Evolutionary conservation across 2,888 invertebrate species (phyloP).

Genomic region (Carterocephalus palaemon): DNA sequence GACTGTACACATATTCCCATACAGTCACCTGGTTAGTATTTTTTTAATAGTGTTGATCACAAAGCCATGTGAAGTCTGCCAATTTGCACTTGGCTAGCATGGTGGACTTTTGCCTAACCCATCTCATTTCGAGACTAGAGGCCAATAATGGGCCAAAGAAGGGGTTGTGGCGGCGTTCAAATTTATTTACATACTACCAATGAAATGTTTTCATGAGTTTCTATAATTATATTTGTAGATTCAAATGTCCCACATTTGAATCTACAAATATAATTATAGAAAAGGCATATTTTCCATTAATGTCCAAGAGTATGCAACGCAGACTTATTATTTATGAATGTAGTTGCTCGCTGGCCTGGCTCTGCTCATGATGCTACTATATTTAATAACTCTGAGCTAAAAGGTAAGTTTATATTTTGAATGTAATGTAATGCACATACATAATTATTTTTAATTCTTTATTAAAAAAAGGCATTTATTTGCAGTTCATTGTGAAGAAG

Average conservation of each 20-base stretch:
- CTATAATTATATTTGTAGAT: no score
- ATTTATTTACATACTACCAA: no score
- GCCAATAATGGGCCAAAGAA: neutral
- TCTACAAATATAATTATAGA: no score
- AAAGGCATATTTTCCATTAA: slow-evolving; percentile 17
- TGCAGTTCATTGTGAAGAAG: slow-evolving; percentile 25
- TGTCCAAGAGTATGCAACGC: slow-evolving; percentile 23
- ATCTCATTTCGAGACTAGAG: no score
- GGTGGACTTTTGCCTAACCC: no score
- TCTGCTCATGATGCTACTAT: slow-evolving; percentile 27
- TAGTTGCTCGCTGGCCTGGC: slow-evolving; percentile 25
- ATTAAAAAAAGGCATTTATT: no score
- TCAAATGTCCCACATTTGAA: no score
- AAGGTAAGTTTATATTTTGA: slow-evolving; percentile 9
- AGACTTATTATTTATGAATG: slow-evolving; percentile 20
- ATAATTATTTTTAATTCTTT: neutral
- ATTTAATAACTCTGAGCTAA: slow-evolving; percentile 22
- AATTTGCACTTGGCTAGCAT: no score
- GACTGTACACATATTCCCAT: slow-evolving; percentile 29
- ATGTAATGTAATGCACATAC: neutral
- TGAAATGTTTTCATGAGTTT: no score
- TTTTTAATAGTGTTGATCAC: neutral
- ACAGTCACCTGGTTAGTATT: slow-evolving; percentile 15
- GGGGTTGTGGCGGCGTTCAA: neutral
- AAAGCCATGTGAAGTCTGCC: neutral